Evolutionary conservation across 2,888 invertebrate species (phyloP), one percentile per base, ranked within the genome.

Genomic region (Mesorhabditis sp.): DNA sequence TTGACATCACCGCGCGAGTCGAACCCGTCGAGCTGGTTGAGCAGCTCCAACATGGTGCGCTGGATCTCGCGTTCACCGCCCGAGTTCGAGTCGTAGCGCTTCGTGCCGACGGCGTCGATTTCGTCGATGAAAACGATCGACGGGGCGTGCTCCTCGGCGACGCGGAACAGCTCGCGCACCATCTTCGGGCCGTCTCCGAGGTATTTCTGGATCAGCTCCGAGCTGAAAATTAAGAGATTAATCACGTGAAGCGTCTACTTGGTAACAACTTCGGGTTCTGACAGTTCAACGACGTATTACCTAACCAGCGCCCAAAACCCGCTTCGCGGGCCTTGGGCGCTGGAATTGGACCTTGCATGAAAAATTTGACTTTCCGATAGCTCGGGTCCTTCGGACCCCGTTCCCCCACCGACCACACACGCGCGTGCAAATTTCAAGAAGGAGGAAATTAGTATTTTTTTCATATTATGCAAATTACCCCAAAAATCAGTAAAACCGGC

Each of bases 111-210:
- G 44, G 97, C 97, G 64, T 76, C 98, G 83, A 98, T 98, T 90
- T 98, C 98, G 89, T 98, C 98, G 83, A 98, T 98, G 86, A 98
- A 98, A 10, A 98, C 96, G 87, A 98, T 98, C 1, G 97, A 96
- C 79, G 98, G 98, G 0, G 98, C 96, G 89, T 98, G 95, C 86
- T 98, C 97, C 86, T 98, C 97, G 0, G 98, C 98, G n/a, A 98
- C 97, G 82, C 97, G 90, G 88, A 98, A 99, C 72, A 99, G 88
- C 86, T 98, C 98, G 70, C 98, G 90, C 2, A 98, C 98, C 73
- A 99, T 89, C 88, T 98, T 98, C 0, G 98, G 97, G 0, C 98
- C 98, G 88, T 99, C 98, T 75, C 98, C 98, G 91, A 85, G 77
- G 88, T 98, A 98, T 87, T 98, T 98, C 86, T 98, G 97, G 85